These are phyloP conservation scores for Holacanthella duospinosa DNA, from an alignment of 2,888 invertebrate species.

Conservation along the genomic window DNA sequence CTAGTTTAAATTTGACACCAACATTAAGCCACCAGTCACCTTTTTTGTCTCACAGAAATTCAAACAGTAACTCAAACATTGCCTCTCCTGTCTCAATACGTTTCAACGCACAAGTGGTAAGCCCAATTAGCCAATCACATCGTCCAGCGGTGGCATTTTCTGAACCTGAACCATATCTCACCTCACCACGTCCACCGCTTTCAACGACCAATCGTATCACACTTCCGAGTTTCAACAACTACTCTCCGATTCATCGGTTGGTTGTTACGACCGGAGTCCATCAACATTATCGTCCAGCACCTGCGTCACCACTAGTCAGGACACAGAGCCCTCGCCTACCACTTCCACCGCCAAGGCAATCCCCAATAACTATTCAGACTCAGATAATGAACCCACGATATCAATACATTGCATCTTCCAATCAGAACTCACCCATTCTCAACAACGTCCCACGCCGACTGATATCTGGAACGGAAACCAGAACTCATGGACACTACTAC, in stretches of 20 bases:
- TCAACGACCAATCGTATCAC: slow-evolving; percentile 27
- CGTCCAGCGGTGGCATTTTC: slow-evolving; percentile 6
- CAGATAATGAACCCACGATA: slow-evolving; percentile 27
- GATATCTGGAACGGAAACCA: background rate
- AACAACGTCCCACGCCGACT: slow-evolving; percentile 18
- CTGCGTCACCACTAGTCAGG: slow-evolving; percentile 6
- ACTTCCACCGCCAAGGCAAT: slow-evolving; percentile 12
- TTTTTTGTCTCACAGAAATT: slow-evolving; percentile 10
- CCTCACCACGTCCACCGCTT: slow-evolving; percentile 19
- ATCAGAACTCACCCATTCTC: slow-evolving; percentile 37
- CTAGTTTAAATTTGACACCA: slow-evolving; percentile 11
- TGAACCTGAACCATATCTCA: slow-evolving; percentile 13
- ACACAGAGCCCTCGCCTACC: background rate
- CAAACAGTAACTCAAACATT: background rate
- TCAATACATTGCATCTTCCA: slow-evolving; percentile 37
- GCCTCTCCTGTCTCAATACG: slow-evolving; percentile 3
- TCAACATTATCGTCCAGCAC: slow-evolving; percentile 13
- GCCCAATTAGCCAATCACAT: slow-evolving; percentile 19
- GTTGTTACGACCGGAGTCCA: slow-evolving; percentile 34
- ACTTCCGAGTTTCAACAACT: slow-evolving; percentile 37
- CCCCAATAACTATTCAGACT: background rate
- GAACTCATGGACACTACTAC: background rate
- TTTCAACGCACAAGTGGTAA: slow-evolving; percentile 1
- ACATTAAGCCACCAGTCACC: slow-evolving; percentile 13
- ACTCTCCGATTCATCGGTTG: slow-evolving; percentile 37